Conservation (phyloP, 2,888 invertebrate species). For the Cephus spinipes region DNA sequence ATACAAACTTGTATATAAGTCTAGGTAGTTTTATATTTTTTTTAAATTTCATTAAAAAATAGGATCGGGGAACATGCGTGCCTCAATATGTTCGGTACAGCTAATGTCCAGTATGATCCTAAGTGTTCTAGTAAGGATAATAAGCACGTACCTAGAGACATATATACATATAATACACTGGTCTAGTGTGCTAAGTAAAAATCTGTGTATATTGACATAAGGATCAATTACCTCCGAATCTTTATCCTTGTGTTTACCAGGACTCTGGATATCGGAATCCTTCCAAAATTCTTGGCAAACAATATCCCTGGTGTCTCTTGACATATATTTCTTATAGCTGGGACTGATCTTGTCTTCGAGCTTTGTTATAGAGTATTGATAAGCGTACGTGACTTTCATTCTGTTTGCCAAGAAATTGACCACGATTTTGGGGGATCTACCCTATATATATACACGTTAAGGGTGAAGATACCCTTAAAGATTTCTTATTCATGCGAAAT, state of each 20-base stretch:
- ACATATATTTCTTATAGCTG: background rate
- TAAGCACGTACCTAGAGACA: background rate
- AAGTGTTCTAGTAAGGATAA: background rate
- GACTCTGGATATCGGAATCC: background rate
- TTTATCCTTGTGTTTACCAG: background rate
- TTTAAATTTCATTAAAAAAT: conserved; percentile 6
- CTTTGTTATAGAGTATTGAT: background rate
- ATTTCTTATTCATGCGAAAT: background rate
- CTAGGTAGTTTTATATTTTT: background rate
- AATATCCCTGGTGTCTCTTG: background rate
- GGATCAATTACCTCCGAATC: background rate
- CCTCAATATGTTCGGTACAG: background rate
- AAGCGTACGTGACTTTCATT: background rate
- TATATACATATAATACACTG: background rate
- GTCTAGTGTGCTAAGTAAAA: background rate
- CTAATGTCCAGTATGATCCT: background rate
- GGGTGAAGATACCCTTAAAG: background rate
- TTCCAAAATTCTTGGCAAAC: background rate
- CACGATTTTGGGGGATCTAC: background rate
- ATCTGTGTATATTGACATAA: background rate
- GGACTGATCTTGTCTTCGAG: background rate
- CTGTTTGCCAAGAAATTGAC: background rate
- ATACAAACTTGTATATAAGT: conserved; percentile 1
- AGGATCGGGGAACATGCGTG: background rate
- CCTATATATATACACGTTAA: background rate